Evolutionary conservation across 2,888 invertebrate genomes (phyloP).

Genomic region (Automeris io): DNA sequence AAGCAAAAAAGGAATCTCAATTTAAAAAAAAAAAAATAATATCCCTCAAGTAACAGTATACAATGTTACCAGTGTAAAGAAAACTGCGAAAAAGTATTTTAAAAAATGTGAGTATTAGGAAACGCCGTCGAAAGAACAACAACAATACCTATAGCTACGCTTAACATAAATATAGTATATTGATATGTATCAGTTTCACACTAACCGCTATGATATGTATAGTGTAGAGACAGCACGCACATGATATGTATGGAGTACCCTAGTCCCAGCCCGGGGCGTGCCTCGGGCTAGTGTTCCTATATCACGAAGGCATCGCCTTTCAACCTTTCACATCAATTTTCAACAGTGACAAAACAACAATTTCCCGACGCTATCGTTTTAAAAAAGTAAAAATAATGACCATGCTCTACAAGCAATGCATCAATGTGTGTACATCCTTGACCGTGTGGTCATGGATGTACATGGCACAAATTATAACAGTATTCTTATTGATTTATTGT

Average conservation of each 20-base stretch:
- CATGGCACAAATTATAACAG: no score
- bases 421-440: no score
- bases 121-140: slow-evolving; percentile 63
- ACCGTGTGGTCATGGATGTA: no score
- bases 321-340: neutral
- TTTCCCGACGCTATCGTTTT: no score
- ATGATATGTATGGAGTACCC: neutral
- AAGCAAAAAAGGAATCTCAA: no score
- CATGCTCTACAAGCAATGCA: no score
- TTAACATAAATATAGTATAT: slow-evolving; percentile 29
- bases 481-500: no score
- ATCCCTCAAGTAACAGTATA: no score
- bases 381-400: no score
- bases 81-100: no score
- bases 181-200: slow-evolving; percentile 36
- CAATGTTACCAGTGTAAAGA: slow-evolving; percentile 1
- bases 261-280: neutral
- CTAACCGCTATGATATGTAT: slow-evolving; percentile 1
- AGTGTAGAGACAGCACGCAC: slow-evolving; percentile 1
- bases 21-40: no score
- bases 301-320: neutral
- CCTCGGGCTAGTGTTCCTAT: neutral
- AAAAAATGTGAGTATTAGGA: slow-evolving; percentile 32
- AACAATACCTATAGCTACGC: slow-evolving; percentile 64
- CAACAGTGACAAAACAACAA: no score